A percentile compares a stretch with the other conserved stretches of the same genome.
Evolutionary conservation across 1,140 invertebrate species (phyloP).

Genomic region (Pachyrhynchus sulphureomaculatus): DNA sequence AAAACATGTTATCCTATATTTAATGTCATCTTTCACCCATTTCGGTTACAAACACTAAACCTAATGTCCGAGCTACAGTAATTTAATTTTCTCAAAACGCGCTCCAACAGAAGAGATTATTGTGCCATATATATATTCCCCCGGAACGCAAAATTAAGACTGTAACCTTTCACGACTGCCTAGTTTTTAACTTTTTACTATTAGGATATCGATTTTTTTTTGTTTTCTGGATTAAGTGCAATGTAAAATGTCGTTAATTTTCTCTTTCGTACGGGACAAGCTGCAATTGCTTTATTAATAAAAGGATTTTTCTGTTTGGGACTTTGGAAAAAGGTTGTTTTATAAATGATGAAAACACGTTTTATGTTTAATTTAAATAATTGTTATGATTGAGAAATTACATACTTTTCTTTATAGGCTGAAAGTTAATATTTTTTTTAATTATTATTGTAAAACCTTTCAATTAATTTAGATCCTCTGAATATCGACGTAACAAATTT

Average conservation of each 20-base stretch:
- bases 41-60: not conserved
- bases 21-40: not conserved
- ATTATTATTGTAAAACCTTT: no score
- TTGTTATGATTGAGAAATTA: no score
- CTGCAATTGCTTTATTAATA: conserved; percentile 1
- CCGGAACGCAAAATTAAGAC: not conserved
- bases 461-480: no score
- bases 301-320: not conserved
- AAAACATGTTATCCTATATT: not conserved
- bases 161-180: conserved; percentile 40
- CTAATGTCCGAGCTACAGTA: conserved; percentile 3
- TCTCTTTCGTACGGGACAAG: conserved; percentile 11
- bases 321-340: no score
- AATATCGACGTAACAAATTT: no score
- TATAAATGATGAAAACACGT: no score
- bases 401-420: no score
- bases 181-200: conserved; percentile 44
- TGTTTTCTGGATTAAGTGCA: conserved; percentile 51
- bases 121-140: conserved; percentile 45
- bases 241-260: conserved; percentile 42
- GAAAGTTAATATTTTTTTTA: no score
- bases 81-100: not conserved
- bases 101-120: conserved; percentile 31
- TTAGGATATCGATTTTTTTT: conserved; percentile 34
- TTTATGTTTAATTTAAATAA: no score